A percentile compares a stretch with the other conserved stretches of the same genome.
These are phyloP conservation scores for Candoia aspera DNA, from an alignment of 2,113 vertebrate species.

Conservation along the genomic window DNA sequence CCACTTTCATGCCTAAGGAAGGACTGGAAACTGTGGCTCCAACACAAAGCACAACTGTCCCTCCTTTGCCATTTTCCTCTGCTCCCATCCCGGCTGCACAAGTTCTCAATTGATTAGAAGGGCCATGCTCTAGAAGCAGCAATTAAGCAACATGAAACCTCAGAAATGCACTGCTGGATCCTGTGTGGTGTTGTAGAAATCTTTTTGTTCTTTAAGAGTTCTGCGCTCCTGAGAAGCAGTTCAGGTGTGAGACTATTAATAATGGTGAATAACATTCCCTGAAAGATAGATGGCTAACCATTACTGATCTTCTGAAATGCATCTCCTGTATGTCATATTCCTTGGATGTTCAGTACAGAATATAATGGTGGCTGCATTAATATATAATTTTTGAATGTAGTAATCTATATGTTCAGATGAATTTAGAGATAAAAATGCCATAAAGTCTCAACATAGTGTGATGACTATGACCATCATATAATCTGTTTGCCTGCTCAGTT, in stretches of 20 bases:
- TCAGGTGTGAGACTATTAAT: background rate
- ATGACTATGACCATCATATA: background rate
- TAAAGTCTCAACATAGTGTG: background rate
- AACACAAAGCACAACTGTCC: background rate
- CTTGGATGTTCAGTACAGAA: background rate
- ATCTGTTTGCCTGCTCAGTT: background rate
- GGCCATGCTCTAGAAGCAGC: background rate
- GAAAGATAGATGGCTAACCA: background rate
- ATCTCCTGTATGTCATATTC: background rate
- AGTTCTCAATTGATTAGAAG: background rate
- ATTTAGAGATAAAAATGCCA: background rate
- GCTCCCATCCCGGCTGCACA: background rate
- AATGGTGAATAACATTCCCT: background rate
- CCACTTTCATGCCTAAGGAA: background rate
- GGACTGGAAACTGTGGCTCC: background rate
- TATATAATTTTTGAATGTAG: background rate
- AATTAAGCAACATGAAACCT: background rate
- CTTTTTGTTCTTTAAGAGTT: background rate
- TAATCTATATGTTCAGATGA: background rate
- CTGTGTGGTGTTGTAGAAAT: background rate
- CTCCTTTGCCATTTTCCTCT: background rate
- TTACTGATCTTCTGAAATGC: background rate
- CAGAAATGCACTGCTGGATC: background rate
- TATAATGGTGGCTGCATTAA: background rate
- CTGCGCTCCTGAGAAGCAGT: background rate